Percentiles rank a stretch among this genome's conserved stretches.
Conservation (phyloP, 2,113 vertebrate species). For the Mustela nigripes region DNA sequence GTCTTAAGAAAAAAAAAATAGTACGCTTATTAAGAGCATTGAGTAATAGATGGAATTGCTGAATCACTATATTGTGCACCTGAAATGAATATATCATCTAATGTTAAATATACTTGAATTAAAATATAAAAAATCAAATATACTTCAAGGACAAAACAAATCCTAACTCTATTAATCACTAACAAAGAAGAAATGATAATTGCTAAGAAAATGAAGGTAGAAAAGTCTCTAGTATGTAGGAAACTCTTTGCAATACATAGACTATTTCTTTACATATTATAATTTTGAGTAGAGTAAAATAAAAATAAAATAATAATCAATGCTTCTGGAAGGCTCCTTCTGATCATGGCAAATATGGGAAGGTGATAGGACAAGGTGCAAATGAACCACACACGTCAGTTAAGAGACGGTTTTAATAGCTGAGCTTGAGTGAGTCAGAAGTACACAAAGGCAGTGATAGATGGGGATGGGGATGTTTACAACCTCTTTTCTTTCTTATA, state of each 20-base stretch:
- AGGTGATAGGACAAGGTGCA: not conserved
- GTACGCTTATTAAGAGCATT: not conserved
- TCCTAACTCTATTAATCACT: not conserved
- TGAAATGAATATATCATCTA: not conserved
- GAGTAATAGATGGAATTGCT: not conserved
- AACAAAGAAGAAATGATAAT: not conserved
- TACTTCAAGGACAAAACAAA: not conserved
- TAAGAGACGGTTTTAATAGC: not conserved
- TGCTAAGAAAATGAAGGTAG: conserved; percentile 5
- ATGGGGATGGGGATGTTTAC: no score
- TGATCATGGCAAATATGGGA: not conserved
- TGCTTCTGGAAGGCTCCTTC: not conserved
- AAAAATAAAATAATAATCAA: not conserved
- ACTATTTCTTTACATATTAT: not conserved
- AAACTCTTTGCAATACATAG: not conserved
- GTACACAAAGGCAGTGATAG: not conserved
- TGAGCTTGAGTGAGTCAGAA: not conserved
- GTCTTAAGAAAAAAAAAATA: not conserved
- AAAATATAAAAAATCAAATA: not conserved
- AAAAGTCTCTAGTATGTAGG: not conserved
- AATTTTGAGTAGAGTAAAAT: not conserved
- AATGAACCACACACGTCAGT: not conserved
- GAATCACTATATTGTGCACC: not conserved
- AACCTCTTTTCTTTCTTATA: not conserved
- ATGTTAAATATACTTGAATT: not conserved